A percentile compares a stretch with the other conserved stretches of the same genome.
Conservation (phyloP, 2,113 vertebrate genomes). For the Albula glossodonta region DNA sequence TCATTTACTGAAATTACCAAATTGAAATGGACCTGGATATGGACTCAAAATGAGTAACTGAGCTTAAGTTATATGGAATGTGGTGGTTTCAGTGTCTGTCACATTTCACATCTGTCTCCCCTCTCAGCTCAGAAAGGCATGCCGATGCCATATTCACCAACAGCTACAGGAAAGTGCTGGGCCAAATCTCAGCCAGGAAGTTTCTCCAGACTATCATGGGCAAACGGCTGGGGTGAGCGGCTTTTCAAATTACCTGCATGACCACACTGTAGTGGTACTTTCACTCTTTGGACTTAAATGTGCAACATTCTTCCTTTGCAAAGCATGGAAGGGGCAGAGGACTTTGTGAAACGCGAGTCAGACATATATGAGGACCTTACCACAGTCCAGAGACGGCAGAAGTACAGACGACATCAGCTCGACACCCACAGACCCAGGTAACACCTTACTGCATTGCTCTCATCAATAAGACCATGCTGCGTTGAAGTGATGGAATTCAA, state of each 20-base stretch:
- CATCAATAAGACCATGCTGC: neutral
- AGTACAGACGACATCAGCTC: constrained; percentile 49
- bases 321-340: constrained; percentile 52
- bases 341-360: constrained; percentile 63
- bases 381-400: constrained; percentile 61
- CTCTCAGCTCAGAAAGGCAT: constrained; percentile 77
- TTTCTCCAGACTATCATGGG: constrained; percentile 88
- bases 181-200: constrained; percentile 86
- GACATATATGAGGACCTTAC: constrained; percentile 64
- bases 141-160: constrained; percentile 93
- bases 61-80: neutral
- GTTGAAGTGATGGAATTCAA: too few relatives aligned
- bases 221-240: constrained; percentile 80
- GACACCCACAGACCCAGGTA: constrained; percentile 48
- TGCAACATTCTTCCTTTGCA: neutral
- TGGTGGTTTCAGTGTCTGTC: neutral
- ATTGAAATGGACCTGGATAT: too few relatives aligned
- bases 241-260: neutral
- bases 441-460: neutral
- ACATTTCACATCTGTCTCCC: constrained; percentile 25
- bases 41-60: too few relatives aligned
- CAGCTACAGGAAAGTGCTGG: constrained; percentile 88
- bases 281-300: neutral
- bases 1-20: too few relatives aligned
- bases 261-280: too few relatives aligned